Evolutionary conservation across 1,140 invertebrate species (phyloP), one percentile per base, ranked within the genome.

Genomic region (Camponotus vicinus): DNA sequence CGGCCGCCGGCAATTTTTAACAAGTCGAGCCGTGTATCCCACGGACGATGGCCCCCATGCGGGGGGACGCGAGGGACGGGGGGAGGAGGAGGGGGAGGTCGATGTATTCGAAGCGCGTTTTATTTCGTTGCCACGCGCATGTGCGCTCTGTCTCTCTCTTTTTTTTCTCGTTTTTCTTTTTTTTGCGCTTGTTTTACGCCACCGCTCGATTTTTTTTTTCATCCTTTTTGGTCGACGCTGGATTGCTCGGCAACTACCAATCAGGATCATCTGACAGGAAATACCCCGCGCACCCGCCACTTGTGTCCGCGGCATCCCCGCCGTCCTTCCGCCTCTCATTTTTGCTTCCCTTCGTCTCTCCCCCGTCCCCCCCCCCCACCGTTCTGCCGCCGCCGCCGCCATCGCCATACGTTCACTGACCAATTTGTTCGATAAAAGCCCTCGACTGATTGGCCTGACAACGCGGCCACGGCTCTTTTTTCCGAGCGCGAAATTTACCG

Each of bases 391-490:
- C 70, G 87, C 75, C 85, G 89, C 78, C 70, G 89, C 80, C 85
- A 88, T 86, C 83, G 86, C 88, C 89, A 86, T 93, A 92, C 93
- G 92, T 93, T 92, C 93, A 91, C 90, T 91, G 90, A 94, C 93
- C 94, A 95, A 95, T 94, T 95, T 94, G 93, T 94, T 94, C 93
- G 91, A 94, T 95, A 93, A 95, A 94, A 95, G 92, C 93, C 92
- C 92, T 92, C 93, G 93, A 93, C 93, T 95, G 94, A 95, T 95
- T 95, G 93, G 93, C 92, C 88, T 92, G 93, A 94, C 93, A 93
- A 93, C 92, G 91, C 91, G 90, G 89, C 91, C 91, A 93, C 94
- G 84, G 88, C 92, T 92, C 93, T 93, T 93, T 94, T 94, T 92
- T 92, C 90, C 79, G 63, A 87, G 87, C 90, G 91, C 90, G 91